Conservation (phyloP, 1,140 invertebrate genomes). For the Philaenus spumarius region DNA sequence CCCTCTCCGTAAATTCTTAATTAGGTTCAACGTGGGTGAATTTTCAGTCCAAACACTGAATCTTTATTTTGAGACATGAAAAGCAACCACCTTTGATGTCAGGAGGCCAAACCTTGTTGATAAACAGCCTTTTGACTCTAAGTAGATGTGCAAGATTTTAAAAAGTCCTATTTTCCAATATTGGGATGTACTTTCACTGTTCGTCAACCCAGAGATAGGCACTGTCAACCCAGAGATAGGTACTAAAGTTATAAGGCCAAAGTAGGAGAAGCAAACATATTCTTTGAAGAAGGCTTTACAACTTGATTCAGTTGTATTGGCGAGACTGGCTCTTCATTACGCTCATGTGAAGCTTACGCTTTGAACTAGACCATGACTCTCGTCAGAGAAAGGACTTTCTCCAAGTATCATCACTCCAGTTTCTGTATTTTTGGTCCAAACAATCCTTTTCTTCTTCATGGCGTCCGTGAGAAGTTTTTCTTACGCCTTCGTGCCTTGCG, state of each 20-base stretch:
- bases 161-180: not conserved
- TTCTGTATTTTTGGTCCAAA: not conserved
- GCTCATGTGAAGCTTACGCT: not conserved
- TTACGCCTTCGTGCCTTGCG: not conserved
- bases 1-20: not conserved
- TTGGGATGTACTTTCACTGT: not conserved
- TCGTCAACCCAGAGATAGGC: not conserved
- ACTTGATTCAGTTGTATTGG: not conserved
- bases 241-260: not conserved
- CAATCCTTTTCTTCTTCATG: not conserved
- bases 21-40: too few relatives aligned
- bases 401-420: not conserved
- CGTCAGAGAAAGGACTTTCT: not conserved
- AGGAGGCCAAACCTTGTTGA: not conserved
- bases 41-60: not conserved
- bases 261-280: not conserved
- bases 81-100: not conserved
- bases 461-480: not conserved
- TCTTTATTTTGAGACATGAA: not conserved
- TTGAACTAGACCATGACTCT: not conserved
- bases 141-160: not conserved
- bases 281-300: not conserved
- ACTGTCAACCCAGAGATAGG: not conserved
- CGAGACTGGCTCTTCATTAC: not conserved
- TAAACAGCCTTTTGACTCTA: not conserved